These are phyloP conservation scores for Palythoa grandiflora DNA, from an alignment of 92 coral and sea anemone species.

Conservation along the genomic window DNA sequence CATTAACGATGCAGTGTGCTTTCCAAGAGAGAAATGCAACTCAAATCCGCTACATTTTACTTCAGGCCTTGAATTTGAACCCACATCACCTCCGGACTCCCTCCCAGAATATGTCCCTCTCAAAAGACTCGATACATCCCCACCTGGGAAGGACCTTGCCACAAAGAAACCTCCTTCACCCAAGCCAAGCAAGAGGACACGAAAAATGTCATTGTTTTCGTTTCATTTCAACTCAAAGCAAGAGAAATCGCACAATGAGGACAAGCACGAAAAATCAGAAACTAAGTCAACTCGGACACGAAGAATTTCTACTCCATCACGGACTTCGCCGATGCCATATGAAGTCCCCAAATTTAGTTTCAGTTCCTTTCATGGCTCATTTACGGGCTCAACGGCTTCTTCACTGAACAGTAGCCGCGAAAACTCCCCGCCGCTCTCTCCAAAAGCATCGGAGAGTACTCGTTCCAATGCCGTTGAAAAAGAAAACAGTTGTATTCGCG, in stretches of 20 bases:
- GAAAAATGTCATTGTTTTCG: slow-evolving; percentile 86
- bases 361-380: slow-evolving; percentile 62
- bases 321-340: slow-evolving; percentile 37
- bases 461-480: slow-evolving; percentile 51
- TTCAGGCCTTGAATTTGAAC: slow-evolving; percentile 77
- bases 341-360: slow-evolving; percentile 57
- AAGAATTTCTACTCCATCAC: slow-evolving; percentile 62
- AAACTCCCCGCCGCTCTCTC: slow-evolving; percentile 64
- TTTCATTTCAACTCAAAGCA: slow-evolving; percentile 78
- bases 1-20: neutral
- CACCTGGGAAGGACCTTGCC: slow-evolving; percentile 37
- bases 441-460: slow-evolving; percentile 60
- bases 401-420: slow-evolving; percentile 63
- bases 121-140: slow-evolving; percentile 27
- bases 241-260: slow-evolving; percentile 68
- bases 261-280: slow-evolving; percentile 58
- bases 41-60: slow-evolving; percentile 73
- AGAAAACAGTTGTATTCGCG: slow-evolving; percentile 69
- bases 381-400: slow-evolving; percentile 53
- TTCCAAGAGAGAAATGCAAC: slow-evolving; percentile 44
- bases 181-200: slow-evolving; percentile 70
- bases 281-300: slow-evolving; percentile 44
- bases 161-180: slow-evolving; percentile 61
- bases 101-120: slow-evolving; percentile 33
- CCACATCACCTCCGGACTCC: slow-evolving; percentile 37